A percentile compares a stretch with the other conserved stretches of the same genome.
These are phyloP conservation scores for Sycobia sp. DNA, from an alignment of 1,140 invertebrate species.

Conservation along the genomic window DNA sequence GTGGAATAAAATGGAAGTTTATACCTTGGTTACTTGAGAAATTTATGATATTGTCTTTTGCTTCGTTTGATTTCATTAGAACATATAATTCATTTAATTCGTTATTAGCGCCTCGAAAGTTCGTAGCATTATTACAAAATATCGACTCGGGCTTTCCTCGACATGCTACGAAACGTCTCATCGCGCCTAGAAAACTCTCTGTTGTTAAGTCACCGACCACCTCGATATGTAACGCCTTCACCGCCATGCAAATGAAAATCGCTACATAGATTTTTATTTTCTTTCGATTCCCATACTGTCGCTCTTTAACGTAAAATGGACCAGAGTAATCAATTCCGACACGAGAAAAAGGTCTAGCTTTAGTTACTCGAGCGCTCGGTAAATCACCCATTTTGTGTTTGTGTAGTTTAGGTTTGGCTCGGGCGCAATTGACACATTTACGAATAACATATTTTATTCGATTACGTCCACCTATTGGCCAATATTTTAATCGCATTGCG, in stretches of 20 bases:
- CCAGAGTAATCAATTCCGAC: conserved; percentile 5
- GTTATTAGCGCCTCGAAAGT: conserved; percentile 2
- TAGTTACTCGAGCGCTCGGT: neutral
- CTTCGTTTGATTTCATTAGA: neutral
- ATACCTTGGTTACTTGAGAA: neutral
- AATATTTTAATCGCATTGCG: conserved; percentile 1
- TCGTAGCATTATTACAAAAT: conserved; percentile 1
- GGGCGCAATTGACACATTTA: neutral
- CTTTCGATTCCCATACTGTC: neutral
- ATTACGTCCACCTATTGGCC: conserved; percentile 7
- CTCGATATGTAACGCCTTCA: conserved; percentile 42
- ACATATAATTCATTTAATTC: neutral
- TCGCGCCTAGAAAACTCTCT: conserved; percentile 18
- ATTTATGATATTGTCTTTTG: neutral
- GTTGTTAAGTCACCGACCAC: conserved; percentile 35
- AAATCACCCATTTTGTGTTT: conserved; percentile 10
- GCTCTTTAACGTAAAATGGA: neutral
- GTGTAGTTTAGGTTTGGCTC: neutral
- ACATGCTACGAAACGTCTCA: neutral
- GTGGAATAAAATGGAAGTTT: conserved; percentile 2
- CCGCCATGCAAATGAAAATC: conserved; percentile 38
- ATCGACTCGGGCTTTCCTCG: neutral
- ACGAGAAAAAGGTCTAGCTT: neutral
- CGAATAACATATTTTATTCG: neutral
- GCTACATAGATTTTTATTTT: conserved; percentile 29